A percentile compares a stretch with the other conserved stretches of the same genome.
phyloP scores from a whole-genome alignment of 2,113 vertebrate species.

The Lipotes vexillifer region DNA sequence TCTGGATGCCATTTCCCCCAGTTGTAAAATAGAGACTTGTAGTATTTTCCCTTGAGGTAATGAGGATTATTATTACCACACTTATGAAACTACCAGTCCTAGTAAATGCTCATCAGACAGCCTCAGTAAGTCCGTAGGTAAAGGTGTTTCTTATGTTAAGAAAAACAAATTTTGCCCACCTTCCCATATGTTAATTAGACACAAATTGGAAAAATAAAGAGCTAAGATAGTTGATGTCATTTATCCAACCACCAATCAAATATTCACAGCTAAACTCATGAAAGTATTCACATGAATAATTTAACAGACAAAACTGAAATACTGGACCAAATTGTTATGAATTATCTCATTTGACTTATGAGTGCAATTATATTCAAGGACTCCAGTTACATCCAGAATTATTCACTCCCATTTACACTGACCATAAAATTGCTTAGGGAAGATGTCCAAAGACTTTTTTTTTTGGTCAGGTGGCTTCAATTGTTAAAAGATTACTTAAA shows the following conservation, averaged over 20 bases:
- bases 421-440: neutral
- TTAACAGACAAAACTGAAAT: conserved; percentile 76
- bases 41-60: neutral
- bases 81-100: neutral
- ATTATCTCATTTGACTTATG: conserved; percentile 73
- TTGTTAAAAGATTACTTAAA: neutral
- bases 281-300: conserved; percentile 77
- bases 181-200: neutral
- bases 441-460: neutral
- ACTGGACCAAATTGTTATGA: conserved; percentile 64
- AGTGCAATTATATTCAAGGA: conserved; percentile 70
- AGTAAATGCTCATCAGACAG: neutral
- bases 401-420: conserved; percentile 40
- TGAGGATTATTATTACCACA: neutral
- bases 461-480: neutral
- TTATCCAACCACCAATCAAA: conserved; percentile 49
- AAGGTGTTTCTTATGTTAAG: neutral
- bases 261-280: conserved; percentile 67
- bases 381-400: conserved; percentile 60
- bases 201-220: conserved; percentile 30
- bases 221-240: conserved; percentile 13
- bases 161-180: neutral
- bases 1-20: neutral
- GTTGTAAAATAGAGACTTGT: neutral
- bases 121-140: neutral